Conservation (phyloP, 1,140 invertebrate species). For the Philotrypesis tridentata region DNA sequence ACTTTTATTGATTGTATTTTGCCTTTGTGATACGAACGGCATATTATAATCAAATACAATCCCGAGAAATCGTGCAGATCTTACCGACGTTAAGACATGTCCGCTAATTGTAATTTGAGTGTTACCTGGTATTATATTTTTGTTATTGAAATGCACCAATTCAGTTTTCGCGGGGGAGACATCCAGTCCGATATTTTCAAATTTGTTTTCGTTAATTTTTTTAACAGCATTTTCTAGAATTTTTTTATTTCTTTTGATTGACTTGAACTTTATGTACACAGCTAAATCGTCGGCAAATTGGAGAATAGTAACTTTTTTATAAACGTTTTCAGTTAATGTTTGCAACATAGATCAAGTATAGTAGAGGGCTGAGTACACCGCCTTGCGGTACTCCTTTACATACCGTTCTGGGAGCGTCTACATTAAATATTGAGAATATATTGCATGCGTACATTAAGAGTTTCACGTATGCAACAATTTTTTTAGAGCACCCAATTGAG, state of each 20-base stretch:
- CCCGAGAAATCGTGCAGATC: not conserved
- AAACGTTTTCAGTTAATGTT: not conserved
- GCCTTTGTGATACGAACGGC: not conserved
- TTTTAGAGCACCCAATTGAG: not conserved
- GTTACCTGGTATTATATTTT: conserved; percentile 17
- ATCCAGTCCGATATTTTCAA: conserved; percentile 38
- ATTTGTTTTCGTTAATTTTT: conserved; percentile 38
- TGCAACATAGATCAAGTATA: conserved; percentile 27
- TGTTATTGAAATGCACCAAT: conserved; percentile 48
- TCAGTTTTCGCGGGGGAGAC: conserved; percentile 19
- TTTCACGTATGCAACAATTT: not conserved
- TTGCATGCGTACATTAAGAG: not conserved
- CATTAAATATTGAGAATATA: not conserved
- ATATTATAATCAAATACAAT: conserved; percentile 32
- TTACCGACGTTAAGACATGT: not conserved
- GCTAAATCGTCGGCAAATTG: conserved; percentile 27
- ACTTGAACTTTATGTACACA: not conserved
- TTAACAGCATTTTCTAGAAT: conserved; percentile 29
- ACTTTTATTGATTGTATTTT: not conserved
- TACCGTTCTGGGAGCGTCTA: not conserved
- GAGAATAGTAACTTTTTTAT: not conserved
- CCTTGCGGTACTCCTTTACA: conserved; percentile 23
- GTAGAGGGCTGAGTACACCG: conserved; percentile 28
- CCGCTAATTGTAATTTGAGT: conserved; percentile 26
- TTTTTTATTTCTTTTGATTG: not conserved